These are phyloP conservation scores for Rhodophaea formosa DNA, from an alignment of 2,888 invertebrate species.

Conservation along the genomic window DNA sequence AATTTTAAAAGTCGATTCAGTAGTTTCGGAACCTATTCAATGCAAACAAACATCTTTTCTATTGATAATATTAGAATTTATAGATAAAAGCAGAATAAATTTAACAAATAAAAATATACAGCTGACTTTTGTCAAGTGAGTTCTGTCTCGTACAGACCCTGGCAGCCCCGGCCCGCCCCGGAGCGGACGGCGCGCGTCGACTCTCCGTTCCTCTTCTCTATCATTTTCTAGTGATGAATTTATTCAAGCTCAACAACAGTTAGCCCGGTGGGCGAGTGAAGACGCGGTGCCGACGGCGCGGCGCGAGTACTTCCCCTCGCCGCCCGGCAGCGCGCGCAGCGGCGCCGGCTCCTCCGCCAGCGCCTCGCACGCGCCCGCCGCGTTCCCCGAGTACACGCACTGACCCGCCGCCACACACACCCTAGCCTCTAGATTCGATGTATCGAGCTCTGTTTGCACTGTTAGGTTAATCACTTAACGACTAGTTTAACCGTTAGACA, in stretches of 20 bases:
- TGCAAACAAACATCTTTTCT: no score
- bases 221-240: slow-evolving; percentile 98
- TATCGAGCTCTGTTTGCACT: slow-evolving; percentile 53
- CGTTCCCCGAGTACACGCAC: slow-evolving; percentile 89
- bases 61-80: no score
- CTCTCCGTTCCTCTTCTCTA: slow-evolving; percentile 88
- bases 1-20: no score
- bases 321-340: slow-evolving; percentile 69
- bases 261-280: slow-evolving; percentile 97
- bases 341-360: slow-evolving; percentile 61
- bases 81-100: no score
- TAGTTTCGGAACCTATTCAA: no score
- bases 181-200: slow-evolving; percentile 55
- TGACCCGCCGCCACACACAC: slow-evolving; percentile 76
- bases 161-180: slow-evolving; percentile 29
- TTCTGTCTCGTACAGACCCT: neutral
- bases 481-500: slow-evolving; percentile 64
- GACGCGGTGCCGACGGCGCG: slow-evolving; percentile 83
- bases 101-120: no score
- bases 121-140: no score
- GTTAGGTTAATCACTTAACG: slow-evolving; percentile 57
- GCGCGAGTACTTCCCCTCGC: slow-evolving; percentile 69
- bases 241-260: slow-evolving; percentile 98
- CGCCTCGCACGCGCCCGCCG: slow-evolving; percentile 45
- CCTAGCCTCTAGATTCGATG: slow-evolving; percentile 40